A percentile compares a stretch with the other conserved stretches of the same genome.
These are phyloP conservation scores for Pteromalus puparum DNA, from an alignment of 1,140 invertebrate species.

Conservation along the genomic window DNA sequence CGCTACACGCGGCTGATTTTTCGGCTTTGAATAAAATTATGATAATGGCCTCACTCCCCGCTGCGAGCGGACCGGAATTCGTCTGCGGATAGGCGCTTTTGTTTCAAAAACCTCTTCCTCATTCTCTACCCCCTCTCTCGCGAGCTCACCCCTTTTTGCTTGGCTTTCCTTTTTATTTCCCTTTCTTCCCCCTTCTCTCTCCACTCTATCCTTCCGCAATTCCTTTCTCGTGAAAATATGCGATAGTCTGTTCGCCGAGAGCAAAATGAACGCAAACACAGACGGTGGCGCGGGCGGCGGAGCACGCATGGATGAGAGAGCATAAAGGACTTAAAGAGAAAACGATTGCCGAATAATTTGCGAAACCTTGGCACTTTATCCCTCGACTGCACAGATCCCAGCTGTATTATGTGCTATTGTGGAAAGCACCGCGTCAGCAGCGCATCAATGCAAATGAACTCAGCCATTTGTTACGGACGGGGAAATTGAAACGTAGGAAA, in stretches of 20 bases:
- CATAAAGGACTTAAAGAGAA: constrained; percentile 41
- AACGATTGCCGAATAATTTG: constrained; percentile 47
- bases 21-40: constrained; percentile 70
- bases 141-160: background rate
- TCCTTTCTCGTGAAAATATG: constrained; percentile 53
- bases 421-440: constrained; percentile 35
- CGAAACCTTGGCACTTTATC: constrained; percentile 35
- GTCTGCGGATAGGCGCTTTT: constrained; percentile 58
- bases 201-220: constrained; percentile 27
- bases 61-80: constrained; percentile 40
- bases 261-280: constrained; percentile 42
- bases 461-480: constrained; percentile 24
- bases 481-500: constrained; percentile 15
- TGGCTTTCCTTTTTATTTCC: constrained; percentile 26
- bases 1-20: constrained; percentile 68
- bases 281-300: background rate
- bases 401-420: background rate
- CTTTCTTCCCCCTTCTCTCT: constrained; percentile 24
- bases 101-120: constrained; percentile 57
- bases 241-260: constrained; percentile 36
- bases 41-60: constrained; percentile 62
- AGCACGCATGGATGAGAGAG: background rate
- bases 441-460: constrained; percentile 46
- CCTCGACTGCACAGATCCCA: background rate
- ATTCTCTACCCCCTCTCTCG: constrained; percentile 28